Conservation (phyloP, 2,797 vertebrate genomes). For the Ptychobarbus kaznakovi region DNA sequence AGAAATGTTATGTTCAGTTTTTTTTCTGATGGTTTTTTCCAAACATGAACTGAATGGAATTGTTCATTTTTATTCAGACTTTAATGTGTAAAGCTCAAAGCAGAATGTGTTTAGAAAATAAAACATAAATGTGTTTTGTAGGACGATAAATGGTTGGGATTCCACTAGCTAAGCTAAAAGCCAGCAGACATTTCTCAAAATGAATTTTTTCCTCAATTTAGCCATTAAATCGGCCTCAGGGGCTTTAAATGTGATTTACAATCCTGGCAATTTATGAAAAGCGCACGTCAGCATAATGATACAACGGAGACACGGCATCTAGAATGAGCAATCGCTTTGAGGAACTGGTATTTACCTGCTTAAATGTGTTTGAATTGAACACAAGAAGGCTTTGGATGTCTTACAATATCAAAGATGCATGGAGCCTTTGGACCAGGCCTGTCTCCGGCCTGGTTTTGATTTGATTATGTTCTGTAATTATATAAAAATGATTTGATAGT, state of each 20-base stretch:
- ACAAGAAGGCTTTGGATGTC: constrained; percentile 1
- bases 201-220: constrained; percentile 7
- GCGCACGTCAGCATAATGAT: constrained; percentile 13
- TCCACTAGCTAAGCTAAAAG: neutral
- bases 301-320: constrained; percentile 17
- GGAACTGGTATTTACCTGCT: neutral
- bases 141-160: neutral
- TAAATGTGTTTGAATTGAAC: constrained; percentile 22
- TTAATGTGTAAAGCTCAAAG: neutral
- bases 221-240: constrained; percentile 16
- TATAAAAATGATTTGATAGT: constrained; percentile 27
- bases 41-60: neutral
- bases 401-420: neutral
- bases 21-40: neutral
- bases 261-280: constrained; percentile 30
- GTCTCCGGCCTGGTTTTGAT: constrained; percentile 17
- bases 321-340: constrained; percentile 23
- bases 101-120: neutral
- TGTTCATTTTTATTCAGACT: neutral
- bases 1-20: neutral
- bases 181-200: constrained; percentile 6
- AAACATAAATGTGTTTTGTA: neutral
- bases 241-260: constrained; percentile 42
- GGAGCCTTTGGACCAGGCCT: neutral
- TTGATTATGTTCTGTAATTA: constrained; percentile 7